Evolutionary conservation across 2,113 vertebrate genomes (phyloP).

Genomic region (Cololabis saira): DNA sequence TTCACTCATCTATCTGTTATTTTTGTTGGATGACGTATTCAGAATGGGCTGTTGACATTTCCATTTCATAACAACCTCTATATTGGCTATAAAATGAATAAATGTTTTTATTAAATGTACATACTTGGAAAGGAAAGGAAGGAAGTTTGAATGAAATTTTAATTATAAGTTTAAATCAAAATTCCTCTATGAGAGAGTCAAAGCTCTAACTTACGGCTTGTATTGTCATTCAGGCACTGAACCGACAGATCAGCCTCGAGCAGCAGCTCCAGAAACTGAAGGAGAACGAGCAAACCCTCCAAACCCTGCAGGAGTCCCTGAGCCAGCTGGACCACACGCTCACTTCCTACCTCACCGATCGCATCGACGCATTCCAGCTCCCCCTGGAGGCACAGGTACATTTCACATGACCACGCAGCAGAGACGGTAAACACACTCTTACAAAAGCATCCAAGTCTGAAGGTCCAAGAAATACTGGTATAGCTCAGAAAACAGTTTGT

Average conservation of each 20-base stretch:
- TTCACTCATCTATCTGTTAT: too few relatives aligned
- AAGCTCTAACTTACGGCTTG: not conserved
- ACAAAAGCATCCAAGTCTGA: not conserved
- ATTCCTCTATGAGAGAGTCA: not conserved
- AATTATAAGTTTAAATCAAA: too few relatives aligned
- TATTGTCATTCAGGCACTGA: conserved; percentile 83
- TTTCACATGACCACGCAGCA: too few relatives aligned
- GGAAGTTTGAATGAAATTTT: not conserved
- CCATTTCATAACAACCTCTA: too few relatives aligned
- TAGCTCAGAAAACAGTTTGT: too few relatives aligned
- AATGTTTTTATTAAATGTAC: not conserved
- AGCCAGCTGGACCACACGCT: conserved; percentile 90
- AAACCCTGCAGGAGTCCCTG: conserved; percentile 90
- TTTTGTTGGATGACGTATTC: too few relatives aligned
- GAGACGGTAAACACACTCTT: not conserved
- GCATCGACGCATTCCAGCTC: conserved; percentile 93
- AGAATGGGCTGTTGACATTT: too few relatives aligned
- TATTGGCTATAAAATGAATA: too few relatives aligned
- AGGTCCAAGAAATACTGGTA: not conserved
- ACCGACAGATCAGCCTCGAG: conserved; percentile 89
- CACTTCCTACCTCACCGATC: conserved; percentile 94
- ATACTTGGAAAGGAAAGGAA: not conserved
- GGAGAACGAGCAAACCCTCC: conserved; percentile 88
- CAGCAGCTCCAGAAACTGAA: conserved; percentile 87
- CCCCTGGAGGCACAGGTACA: conserved; percentile 96